Evolutionary conservation across 2,888 invertebrate genomes (phyloP), one percentile per base, ranked within the genome.

Genomic region (Epiblema foenella): DNA sequence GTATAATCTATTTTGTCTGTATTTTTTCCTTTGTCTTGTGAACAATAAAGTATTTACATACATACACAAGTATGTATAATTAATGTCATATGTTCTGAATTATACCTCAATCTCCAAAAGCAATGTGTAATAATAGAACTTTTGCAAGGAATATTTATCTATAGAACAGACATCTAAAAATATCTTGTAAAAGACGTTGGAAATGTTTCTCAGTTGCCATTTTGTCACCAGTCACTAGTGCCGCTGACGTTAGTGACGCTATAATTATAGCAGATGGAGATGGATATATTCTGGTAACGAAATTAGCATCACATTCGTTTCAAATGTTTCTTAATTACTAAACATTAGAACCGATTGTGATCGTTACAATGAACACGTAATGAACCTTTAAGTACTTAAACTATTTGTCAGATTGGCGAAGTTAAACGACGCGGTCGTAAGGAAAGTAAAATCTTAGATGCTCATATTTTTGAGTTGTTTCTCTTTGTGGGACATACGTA

Each of bases 171-270:
- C 15, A 46, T 46, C 46, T 46, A 46, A 46, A 46, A 46, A n/a
- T 46, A 46, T 5, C 42, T 42, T 15, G 15, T 46, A n/a, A 46
- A 46, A n/a, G 46, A n/a, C n/a, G 46, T 46, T 46, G 46, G 15
- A 46, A n/a, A 7, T 46, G 46, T 46, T 46, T 46, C 42, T 46
- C 46, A n/a, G 46, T 46, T n/a, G 46, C 46, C 46, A n/a, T 46
- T 42, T 46, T 15, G 46, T 8, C 46, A 12, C n/a, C 46, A 46
- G n/a, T 46, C 46, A 46, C n/a, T 46, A 33, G 33, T 46, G 46
- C 46, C n/a, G n/a, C 46, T 46, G n/a, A 33, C 33, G 46, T n/a
- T 46, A 46, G n/a, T 46, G n/a, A 33, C 33, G 46, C 8, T 46
- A 46, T 46, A 46, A 46, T 46, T 46, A 46, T n/a, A 46, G n/a